Conservation (phyloP, 2,888 invertebrate genomes). For the Lepeophtheirus nordmannii region DNA sequence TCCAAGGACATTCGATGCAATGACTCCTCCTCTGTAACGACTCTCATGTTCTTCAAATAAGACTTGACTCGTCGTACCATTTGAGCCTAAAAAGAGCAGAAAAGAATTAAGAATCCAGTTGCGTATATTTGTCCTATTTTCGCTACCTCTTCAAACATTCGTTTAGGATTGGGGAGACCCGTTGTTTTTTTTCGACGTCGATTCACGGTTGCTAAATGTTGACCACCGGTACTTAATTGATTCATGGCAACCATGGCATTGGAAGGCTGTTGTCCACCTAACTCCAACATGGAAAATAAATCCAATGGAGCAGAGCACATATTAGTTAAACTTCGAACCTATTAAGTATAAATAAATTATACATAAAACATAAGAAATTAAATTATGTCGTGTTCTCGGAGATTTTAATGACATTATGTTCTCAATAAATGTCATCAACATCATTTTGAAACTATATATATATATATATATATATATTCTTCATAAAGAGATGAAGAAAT, state of each 20-base stretch:
- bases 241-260: conserved; percentile 75
- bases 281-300: conserved; percentile 62
- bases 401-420: not conserved
- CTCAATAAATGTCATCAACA: not conserved
- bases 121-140: not conserved
- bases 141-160: conserved; percentile 81
- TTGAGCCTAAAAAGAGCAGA: conserved; percentile 49
- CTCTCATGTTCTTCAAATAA: conserved; percentile 78
- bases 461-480: no score
- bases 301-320: conserved; percentile 85
- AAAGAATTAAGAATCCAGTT: not conserved
- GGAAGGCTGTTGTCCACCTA: conserved; percentile 70
- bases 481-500: not conserved
- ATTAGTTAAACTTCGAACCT: conserved; percentile 59
- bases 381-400: not conserved
- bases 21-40: conserved; percentile 76
- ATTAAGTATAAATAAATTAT: not conserved
- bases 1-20: conserved; percentile 73
- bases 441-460: not conserved
- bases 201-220: conserved; percentile 58
- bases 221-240: conserved; percentile 51
- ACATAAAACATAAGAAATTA: not conserved
- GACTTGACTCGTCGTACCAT: conserved; percentile 95
- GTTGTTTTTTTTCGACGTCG: conserved; percentile 73
- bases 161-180: conserved; percentile 77